These are phyloP conservation scores for Laticauda laticaudata DNA, from an alignment of 2,113 vertebrate species.

Conservation along the genomic window DNA sequence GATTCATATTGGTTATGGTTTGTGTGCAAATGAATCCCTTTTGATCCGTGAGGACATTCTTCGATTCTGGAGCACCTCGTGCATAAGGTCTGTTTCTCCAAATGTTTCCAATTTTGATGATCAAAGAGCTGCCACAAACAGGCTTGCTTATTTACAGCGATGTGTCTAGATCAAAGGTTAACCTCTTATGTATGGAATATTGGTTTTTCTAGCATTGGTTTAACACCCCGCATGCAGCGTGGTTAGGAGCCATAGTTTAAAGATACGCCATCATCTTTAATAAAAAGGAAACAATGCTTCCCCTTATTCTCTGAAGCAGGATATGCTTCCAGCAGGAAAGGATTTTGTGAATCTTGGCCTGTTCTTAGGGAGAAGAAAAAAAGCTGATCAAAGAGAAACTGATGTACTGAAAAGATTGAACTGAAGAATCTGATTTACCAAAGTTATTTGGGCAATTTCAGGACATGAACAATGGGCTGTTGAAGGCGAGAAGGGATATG, in stretches of 20 bases:
- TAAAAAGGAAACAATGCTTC: not conserved
- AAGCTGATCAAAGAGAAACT: constrained; percentile 11
- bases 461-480: not conserved
- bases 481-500: not conserved
- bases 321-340: not conserved
- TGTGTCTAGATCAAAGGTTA: constrained; percentile 64
- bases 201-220: constrained; percentile 38
- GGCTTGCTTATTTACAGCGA: constrained; percentile 52
- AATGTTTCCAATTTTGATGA: constrained; percentile 70
- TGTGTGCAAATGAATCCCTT: accelerated
- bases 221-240: constrained; percentile 25
- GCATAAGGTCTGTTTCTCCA: constrained; percentile 50
- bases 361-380: not conserved
- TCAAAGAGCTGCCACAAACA: constrained; percentile 58
- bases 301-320: not conserved
- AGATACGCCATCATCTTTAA: not conserved
- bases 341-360: not conserved
- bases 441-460: not conserved
- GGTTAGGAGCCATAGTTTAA: constrained; percentile 15
- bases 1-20: not conserved
- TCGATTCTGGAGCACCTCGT: constrained; percentile 18
- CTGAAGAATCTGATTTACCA: not conserved
- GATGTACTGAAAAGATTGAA: not conserved
- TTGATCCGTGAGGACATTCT: constrained; percentile 12
- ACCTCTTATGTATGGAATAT: constrained; percentile 60